Evolutionary conservation across 2,888 invertebrate genomes (phyloP).

Genomic region (Vanessa cardui): DNA sequence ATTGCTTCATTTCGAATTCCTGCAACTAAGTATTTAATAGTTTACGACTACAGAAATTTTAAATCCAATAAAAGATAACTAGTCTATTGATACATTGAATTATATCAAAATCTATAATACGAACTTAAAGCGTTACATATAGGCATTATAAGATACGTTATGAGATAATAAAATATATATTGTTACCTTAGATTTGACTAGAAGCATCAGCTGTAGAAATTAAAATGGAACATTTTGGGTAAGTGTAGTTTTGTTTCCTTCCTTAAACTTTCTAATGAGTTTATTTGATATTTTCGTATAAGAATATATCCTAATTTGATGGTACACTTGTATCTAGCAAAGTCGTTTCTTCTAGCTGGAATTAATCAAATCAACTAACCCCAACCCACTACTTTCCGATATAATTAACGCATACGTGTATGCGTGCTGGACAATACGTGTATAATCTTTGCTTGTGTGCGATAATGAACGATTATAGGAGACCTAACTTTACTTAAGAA

Average conservation of each 20-base stretch:
- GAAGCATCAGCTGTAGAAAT: too few relatives aligned
- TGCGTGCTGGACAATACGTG: slow-evolving; percentile 76
- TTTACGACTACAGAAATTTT: too few relatives aligned
- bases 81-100: background rate
- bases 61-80: background rate
- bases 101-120: too few relatives aligned
- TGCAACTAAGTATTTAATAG: slow-evolving; percentile 14
- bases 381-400: slow-evolving; percentile 82
- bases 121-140: too few relatives aligned
- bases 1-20: slow-evolving; percentile 58
- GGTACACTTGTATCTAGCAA: slow-evolving; percentile 73
- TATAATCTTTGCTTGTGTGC: slow-evolving; percentile 71
- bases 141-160: too few relatives aligned
- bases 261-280: background rate
- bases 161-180: too few relatives aligned
- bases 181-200: too few relatives aligned
- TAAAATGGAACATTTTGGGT: background rate
- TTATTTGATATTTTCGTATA: slow-evolving; percentile 29
- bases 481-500: slow-evolving; percentile 70
- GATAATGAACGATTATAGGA: slow-evolving; percentile 82
- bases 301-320: slow-evolving; percentile 74
- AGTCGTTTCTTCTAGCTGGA: slow-evolving; percentile 75
- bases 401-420: slow-evolving; percentile 80
- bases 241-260: background rate
- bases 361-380: slow-evolving; percentile 83